Conservation (phyloP, 1,140 invertebrate genomes). For the Bilobella aurantiaca region DNA sequence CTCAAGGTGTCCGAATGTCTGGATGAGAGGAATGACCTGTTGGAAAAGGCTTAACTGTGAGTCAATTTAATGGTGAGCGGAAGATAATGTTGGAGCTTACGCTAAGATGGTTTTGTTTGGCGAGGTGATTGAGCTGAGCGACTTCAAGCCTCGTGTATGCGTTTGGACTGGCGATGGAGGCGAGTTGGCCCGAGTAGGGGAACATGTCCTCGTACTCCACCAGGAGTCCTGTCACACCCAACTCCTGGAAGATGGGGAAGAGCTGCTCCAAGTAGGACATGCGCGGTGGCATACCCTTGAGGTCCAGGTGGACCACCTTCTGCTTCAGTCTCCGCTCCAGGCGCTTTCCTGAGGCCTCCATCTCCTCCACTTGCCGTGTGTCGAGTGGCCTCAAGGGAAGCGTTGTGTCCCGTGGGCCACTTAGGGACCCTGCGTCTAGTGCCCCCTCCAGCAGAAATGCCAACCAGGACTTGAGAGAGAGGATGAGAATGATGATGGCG, state of each 20-base stretch:
- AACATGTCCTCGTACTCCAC: conserved; percentile 50
- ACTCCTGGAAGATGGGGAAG: conserved; percentile 58
- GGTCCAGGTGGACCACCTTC: conserved; percentile 66
- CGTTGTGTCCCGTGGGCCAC: too few relatives aligned
- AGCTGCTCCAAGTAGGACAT: conserved; percentile 59
- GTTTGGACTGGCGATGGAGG: conserved; percentile 50
- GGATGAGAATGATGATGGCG: too few relatives aligned
- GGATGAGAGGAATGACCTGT: conserved; percentile 47
- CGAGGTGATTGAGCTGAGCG: conserved; percentile 38
- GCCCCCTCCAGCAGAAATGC: too few relatives aligned
- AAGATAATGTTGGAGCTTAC: conserved; percentile 42
- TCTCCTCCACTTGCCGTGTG: neutral
- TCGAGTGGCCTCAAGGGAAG: neutral
- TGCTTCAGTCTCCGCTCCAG: too few relatives aligned
- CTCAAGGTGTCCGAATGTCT: conserved; percentile 52
- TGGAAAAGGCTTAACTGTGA: too few relatives aligned
- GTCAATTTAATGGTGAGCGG: conserved; percentile 38
- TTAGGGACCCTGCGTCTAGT: too few relatives aligned
- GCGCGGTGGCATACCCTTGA: conserved; percentile 79
- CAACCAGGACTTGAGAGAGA: too few relatives aligned
- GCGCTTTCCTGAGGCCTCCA: conserved; percentile 7
- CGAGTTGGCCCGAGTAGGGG: conserved; percentile 41
- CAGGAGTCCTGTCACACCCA: conserved; percentile 49
- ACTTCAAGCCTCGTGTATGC: conserved; percentile 44
- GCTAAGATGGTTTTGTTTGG: conserved; percentile 42